Conservation (phyloP, 2,113 vertebrate species). For the Trogon surrucura region DNA sequence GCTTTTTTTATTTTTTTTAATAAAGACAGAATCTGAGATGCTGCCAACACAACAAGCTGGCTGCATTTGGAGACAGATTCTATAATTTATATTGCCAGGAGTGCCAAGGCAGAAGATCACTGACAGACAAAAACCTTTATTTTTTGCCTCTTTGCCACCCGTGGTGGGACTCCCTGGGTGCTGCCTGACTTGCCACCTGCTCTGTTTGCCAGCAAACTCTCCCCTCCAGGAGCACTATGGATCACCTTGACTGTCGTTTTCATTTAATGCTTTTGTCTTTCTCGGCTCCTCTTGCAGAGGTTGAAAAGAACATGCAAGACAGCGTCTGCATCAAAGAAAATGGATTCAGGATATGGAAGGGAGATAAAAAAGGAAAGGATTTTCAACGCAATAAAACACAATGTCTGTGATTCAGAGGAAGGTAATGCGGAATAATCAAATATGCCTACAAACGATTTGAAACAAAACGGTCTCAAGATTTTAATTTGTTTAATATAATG, state of each 20-base stretch:
- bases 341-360: conserved; percentile 40
- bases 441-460: not conserved
- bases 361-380: conserved; percentile 2
- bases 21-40: not conserved
- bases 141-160: not conserved
- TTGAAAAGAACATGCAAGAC: conserved; percentile 44
- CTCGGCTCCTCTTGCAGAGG: conserved; percentile 42
- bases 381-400: conserved; percentile 4
- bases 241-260: conserved; percentile 64
- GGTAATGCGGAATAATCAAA: not conserved
- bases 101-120: not conserved
- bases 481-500: not conserved
- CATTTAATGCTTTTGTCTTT: conserved; percentile 52
- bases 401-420: not conserved
- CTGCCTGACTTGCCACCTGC: not conserved
- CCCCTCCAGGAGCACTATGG: not conserved
- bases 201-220: conserved; percentile 20
- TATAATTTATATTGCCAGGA: not conserved
- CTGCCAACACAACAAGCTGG: not conserved
- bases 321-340: conserved; percentile 62
- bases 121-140: not conserved
- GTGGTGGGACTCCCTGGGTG: not conserved
- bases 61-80: not conserved
- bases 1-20: not conserved
- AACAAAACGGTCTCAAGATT: not conserved